Conservation (phyloP, 2,888 invertebrate species). For the Hipparchia semele region DNA sequence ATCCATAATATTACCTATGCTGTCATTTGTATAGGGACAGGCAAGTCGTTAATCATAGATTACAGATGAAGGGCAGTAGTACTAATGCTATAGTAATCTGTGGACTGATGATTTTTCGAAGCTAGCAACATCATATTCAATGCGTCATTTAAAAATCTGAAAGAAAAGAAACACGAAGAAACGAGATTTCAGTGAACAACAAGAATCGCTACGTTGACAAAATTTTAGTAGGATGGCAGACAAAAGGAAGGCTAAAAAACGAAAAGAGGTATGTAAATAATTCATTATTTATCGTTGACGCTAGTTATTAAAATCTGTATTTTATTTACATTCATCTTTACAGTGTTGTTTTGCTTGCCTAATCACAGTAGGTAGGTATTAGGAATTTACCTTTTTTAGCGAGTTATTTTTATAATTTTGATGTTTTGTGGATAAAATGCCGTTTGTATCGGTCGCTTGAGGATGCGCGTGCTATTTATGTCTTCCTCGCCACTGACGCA, state of each 20-base stretch:
- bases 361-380: background rate
- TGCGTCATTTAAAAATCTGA: conserved; percentile 40
- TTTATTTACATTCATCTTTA: conserved; percentile 31
- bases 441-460: background rate
- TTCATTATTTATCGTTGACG: background rate
- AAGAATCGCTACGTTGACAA: conserved; percentile 61
- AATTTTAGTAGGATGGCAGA: conserved; percentile 72
- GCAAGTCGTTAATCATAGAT: no score
- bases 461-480: conserved; percentile 8
- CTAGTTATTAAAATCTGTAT: background rate
- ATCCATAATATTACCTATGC: no score
- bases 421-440: conserved; percentile 2
- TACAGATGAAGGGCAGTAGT: no score
- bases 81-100: no score
- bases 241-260: conserved; percentile 78
- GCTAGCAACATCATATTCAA: conserved; percentile 34
- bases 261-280: conserved; percentile 68
- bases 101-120: background rate
- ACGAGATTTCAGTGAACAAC: conserved; percentile 37
- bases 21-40: no score
- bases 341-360: conserved; percentile 20
- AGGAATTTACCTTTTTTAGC: conserved; percentile 9
- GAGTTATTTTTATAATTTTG: conserved; percentile 16
- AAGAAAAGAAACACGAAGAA: conserved; percentile 23
- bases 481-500: conserved; percentile 20